Conservation (phyloP, 2,797 vertebrate species). For the Gambelia wislizenii region DNA sequence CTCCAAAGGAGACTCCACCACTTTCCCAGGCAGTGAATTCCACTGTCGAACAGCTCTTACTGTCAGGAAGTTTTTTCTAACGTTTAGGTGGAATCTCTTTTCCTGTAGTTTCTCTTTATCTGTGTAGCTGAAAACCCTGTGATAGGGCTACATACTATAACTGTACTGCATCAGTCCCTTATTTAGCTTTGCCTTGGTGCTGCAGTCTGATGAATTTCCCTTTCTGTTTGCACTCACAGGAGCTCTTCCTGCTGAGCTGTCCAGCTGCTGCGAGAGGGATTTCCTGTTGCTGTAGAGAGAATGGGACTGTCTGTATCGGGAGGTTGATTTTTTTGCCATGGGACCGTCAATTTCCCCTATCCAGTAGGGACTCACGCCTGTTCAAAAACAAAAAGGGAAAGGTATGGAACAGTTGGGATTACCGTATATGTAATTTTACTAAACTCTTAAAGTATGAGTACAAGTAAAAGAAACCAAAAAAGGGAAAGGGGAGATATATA, state of each 20-base stretch:
- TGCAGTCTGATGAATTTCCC: neutral
- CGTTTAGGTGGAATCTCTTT: too few species aligned
- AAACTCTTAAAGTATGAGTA: too few species aligned
- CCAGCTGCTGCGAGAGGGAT: conserved; percentile 93
- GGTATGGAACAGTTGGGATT: accelerated
- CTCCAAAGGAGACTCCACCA: too few species aligned
- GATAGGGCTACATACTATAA: too few species aligned
- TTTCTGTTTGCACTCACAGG: conserved; percentile 73
- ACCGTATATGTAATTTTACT: neutral
- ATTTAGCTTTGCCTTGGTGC: accelerated
- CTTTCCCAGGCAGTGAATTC: too few species aligned
- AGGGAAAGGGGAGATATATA: neutral
- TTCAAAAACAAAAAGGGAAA: accelerated
- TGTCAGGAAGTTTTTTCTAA: too few species aligned
- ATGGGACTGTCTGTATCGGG: conserved; percentile 56
- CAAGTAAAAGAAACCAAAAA: too few species aligned
- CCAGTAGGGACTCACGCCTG: conserved; percentile 88
- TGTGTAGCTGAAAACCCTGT: too few species aligned
- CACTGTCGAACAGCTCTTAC: too few species aligned
- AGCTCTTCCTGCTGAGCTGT: conserved; percentile 75
- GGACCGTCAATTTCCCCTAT: conserved; percentile 79
- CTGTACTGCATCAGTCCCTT: accelerated
- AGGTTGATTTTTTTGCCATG: conserved; percentile 67
- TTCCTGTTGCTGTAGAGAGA: conserved; percentile 86
- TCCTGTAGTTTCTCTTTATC: too few species aligned